These are phyloP conservation scores for Thripadectes ignobilis DNA, from an alignment of 2,797 vertebrate species.

Conservation along the genomic window DNA sequence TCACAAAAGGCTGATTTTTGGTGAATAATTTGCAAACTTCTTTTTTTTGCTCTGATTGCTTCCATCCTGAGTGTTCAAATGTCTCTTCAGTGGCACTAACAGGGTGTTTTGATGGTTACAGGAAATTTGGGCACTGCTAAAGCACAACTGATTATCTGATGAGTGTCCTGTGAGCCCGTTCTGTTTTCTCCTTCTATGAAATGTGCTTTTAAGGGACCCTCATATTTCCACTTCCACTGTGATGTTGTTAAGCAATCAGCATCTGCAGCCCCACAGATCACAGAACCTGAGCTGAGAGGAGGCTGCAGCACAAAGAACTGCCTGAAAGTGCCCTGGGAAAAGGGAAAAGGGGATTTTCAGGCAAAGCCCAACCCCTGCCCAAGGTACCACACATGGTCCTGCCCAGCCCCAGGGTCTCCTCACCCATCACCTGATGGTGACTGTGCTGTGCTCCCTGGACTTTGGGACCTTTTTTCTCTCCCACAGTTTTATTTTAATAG, in stretches of 20 bases:
- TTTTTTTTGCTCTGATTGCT: background rate
- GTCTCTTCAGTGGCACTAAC: background rate
- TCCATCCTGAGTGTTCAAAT: background rate
- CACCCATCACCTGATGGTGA: background rate
- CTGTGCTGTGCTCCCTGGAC: background rate
- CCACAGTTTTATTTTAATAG: background rate
- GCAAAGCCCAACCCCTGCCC: background rate
- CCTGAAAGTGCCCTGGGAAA: background rate
- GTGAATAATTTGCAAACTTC: background rate
- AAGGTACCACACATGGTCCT: too few species aligned
- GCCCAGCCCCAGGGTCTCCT: background rate
- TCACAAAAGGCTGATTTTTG: background rate
- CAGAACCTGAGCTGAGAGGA: background rate
- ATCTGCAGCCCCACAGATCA: accelerated
- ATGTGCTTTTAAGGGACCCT: background rate
- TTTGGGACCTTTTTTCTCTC: background rate
- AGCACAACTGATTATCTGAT: background rate
- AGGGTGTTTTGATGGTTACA: background rate
- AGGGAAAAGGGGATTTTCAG: background rate
- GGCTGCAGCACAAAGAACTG: background rate
- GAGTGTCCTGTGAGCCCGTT: background rate
- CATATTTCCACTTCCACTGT: background rate
- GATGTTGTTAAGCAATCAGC: background rate
- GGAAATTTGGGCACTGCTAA: background rate
- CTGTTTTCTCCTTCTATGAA: background rate